Conservation (phyloP, 2,113 vertebrate species). For the Atractosteus spatula region DNA sequence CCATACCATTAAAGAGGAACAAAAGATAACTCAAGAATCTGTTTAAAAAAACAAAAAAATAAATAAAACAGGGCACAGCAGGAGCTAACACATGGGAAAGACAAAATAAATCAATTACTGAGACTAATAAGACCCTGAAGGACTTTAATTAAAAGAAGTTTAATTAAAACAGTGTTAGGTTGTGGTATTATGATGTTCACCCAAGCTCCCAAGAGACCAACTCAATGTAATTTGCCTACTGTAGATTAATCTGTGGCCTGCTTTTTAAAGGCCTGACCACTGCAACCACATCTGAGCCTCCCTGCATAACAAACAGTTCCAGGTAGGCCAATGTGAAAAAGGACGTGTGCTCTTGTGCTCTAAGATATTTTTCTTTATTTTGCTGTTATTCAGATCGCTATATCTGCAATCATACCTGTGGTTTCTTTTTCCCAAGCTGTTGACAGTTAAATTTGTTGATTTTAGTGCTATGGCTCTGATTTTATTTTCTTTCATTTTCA, state of each 20-base stretch:
- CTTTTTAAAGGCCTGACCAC: neutral
- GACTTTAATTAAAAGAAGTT: constrained; percentile 93
- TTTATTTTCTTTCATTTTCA: too few species aligned
- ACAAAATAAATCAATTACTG: constrained; percentile 94
- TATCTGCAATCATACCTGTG: too few species aligned
- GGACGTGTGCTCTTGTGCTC: too few species aligned
- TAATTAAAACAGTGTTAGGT: constrained; percentile 79
- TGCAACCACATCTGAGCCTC: neutral
- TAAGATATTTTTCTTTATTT: too few species aligned
- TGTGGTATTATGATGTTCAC: constrained; percentile 60
- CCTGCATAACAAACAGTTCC: neutral
- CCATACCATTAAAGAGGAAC: too few species aligned
- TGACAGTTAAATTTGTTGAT: too few species aligned
- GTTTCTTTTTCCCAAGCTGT: too few species aligned
- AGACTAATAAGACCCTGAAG: constrained; percentile 81
- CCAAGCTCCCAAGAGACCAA: constrained; percentile 57
- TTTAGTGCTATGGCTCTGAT: too few species aligned
- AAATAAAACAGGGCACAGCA: neutral
- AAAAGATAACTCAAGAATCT: too few species aligned
- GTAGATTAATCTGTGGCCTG: neutral
- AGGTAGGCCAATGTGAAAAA: too few species aligned
- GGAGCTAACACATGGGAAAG: constrained; percentile 56
- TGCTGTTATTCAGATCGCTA: too few species aligned
- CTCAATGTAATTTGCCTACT: constrained; percentile 43
- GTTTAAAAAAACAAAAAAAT: too few species aligned